Evolutionary conservation across 2,113 vertebrate species (phyloP).

Genomic region (Scartelaos histophorus): DNA sequence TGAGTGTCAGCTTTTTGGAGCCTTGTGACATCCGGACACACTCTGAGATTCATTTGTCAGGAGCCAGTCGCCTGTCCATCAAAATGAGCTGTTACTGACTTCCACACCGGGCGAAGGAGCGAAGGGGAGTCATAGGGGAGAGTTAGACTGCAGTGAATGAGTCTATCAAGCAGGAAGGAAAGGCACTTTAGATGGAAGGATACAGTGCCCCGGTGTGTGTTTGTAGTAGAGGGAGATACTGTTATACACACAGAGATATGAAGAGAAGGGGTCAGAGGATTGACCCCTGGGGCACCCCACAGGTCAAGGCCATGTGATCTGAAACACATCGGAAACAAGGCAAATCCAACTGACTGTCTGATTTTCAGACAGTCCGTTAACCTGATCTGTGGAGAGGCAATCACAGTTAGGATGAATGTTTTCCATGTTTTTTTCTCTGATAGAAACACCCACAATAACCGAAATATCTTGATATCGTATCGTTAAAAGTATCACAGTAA

Average conservation of each 20-base stretch:
- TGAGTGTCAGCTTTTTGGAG: slow-evolving; percentile 55
- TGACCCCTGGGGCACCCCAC: no score
- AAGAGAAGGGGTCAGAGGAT: no score
- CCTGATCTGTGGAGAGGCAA: no score
- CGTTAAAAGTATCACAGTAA: no score
- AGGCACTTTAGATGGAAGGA: neutral
- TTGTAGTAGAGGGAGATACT: neutral
- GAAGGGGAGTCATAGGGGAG: neutral
- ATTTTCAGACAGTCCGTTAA: no score
- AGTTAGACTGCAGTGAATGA: neutral
- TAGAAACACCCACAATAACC: no score
- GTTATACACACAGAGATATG: neutral
- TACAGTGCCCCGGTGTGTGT: neutral
- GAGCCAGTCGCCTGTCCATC: slow-evolving; percentile 38
- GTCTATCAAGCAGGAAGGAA: neutral
- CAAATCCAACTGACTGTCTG: no score
- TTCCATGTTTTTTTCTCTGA: no score
- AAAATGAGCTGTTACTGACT: neutral
- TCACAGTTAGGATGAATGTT: no score
- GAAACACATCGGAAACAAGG: no score
- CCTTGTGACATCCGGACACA: slow-evolving; percentile 46
- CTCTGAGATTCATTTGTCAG: slow-evolving; percentile 52
- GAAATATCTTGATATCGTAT: no score
- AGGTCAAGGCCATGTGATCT: no score
- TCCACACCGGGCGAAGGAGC: neutral